These are phyloP conservation scores for Erebia ligea DNA, from an alignment of 2,888 invertebrate genomes.

Conservation along the genomic window DNA sequence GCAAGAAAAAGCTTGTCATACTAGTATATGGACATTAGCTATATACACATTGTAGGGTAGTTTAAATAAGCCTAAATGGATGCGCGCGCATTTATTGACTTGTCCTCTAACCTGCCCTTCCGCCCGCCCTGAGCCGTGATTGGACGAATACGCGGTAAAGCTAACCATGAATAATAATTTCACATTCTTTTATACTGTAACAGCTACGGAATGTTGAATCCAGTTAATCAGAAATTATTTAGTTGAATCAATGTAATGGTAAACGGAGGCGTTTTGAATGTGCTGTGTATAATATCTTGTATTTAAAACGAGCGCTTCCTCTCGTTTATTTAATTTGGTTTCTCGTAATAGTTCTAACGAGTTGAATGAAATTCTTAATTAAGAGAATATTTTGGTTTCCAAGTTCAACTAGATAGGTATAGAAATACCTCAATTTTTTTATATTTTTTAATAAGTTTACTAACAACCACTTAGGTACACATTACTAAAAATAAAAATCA, in stretches of 20 bases:
- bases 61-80: constrained; percentile 35
- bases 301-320: no score
- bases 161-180: constrained; percentile 33
- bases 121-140: constrained; percentile 48
- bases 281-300: no score
- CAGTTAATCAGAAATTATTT: background rate
- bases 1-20: background rate
- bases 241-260: background rate
- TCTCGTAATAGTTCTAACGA: no score
- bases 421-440: no score
- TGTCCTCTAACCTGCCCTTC: constrained; percentile 42
- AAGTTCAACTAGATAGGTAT: no score
- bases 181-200: constrained; percentile 9
- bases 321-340: no score
- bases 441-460: no score
- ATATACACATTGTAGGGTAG: constrained; percentile 24
- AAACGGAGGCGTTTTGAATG: background rate
- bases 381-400: no score
- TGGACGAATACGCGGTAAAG: constrained; percentile 42
- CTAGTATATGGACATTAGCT: background rate
- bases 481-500: no score
- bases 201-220: constrained; percentile 11
- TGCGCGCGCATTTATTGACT: constrained; percentile 49
- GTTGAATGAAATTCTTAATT: no score
- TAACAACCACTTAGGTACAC: no score